Evolutionary conservation across 30 jellyfish, hydroid and myxozoan genomes (phyloP), one percentile per base, ranked within the genome.

Genomic region (Cassiopea andromeda): DNA sequence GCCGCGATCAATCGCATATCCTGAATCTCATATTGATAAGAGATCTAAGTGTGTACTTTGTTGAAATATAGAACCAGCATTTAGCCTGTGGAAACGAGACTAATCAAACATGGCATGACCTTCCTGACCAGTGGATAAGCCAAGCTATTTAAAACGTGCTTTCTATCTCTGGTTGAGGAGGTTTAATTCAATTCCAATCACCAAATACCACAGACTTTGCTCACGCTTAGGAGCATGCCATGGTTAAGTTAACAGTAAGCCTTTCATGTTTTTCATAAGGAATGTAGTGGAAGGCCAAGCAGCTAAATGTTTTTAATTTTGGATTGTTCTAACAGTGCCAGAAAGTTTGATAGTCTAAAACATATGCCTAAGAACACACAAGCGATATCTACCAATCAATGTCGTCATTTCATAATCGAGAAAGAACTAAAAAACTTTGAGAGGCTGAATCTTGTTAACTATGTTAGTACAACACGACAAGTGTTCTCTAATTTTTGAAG

Each of bases 161-260:
- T 17, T 70, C 15, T 2, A 5, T 0, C 43, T 9, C 15, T 64
- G 73, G 43, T 14, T 64, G 27, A 64, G 73, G 73, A 64, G 19
- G 43, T 70, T 70, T 50, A 43, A 19, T 2, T 19, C 54, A 18
- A 27, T 14, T 70, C 79, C 38, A 7, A 70, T 43, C 79, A 43
- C 54, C n/a, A 70, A 43, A 50, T 18, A 70, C 10, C 49, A 5
- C 12, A 3, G 54, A 18, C 7, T 43, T 67, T 67, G 76, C 76
- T 44, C 76, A 67, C 76, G 76, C 76, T 14, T 19, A n/a, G 15
- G 15, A 70, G 54, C 49, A 70, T 70, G 79, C 79, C 79, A 70
- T 8, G 1, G 79, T 54, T 27, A 27, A 27, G 38, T 27, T 27
- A 27, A 27, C 38, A 27, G 38, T 27, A 27, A 27, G 38, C 38